These are phyloP conservation scores for Luperina nickerlii DNA, from an alignment of 2,888 invertebrate species.

Conservation along the genomic window DNA sequence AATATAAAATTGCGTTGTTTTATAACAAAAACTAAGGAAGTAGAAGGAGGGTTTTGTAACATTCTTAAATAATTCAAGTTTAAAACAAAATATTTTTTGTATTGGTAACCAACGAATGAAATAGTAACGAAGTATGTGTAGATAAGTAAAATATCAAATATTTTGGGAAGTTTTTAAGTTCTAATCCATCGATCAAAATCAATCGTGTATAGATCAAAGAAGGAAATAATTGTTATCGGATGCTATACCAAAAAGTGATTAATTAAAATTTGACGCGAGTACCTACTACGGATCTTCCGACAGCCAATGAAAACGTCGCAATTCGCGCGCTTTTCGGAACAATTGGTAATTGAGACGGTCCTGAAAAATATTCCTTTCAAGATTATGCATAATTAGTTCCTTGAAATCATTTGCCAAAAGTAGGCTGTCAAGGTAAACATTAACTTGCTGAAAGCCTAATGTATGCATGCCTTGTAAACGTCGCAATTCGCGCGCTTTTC, in stretches of 20 bases:
- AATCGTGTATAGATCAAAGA: not conserved
- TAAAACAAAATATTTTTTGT: not conserved
- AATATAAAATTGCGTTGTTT: constrained; percentile 17
- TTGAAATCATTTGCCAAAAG: constrained; percentile 57
- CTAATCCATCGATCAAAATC: constrained; percentile 3
- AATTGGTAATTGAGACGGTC: not conserved
- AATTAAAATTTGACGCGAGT: constrained; percentile 10
- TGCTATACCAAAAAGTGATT: constrained; percentile 10
- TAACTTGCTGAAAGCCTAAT: constrained; percentile 69
- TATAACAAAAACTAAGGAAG: constrained; percentile 39
- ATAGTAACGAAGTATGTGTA: no score
- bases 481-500: constrained; percentile 1
- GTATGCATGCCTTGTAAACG: no score
- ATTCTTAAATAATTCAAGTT: not conserved
- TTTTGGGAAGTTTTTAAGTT: constrained; percentile 4
- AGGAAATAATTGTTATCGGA: constrained; percentile 2
- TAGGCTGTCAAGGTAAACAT: constrained; percentile 69
- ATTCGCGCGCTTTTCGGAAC: not conserved
- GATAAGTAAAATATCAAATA: not conserved
- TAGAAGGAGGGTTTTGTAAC: constrained; percentile 2
- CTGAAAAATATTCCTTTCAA: constrained; percentile 18
- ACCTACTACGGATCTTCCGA: not conserved
- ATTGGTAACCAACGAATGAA: not conserved
- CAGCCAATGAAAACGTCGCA: not conserved
- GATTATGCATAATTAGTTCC: constrained; percentile 46